Base-by-base conservation (phyloP, 2,888 invertebrate genomes). In the Allolobophora icterica region DNA sequence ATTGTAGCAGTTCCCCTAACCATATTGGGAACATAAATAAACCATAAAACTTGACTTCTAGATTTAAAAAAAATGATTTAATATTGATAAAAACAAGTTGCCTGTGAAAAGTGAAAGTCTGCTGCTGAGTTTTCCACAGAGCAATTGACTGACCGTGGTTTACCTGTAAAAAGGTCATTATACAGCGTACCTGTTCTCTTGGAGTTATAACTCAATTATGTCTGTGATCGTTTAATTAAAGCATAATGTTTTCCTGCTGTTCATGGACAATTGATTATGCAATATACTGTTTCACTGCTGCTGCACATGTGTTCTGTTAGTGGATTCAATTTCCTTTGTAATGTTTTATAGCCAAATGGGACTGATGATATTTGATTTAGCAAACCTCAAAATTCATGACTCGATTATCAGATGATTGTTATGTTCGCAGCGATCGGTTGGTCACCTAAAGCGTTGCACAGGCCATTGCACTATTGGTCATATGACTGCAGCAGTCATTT, bases 211-310 rank as follows among this genome's bases (percentile, higher is more conserved):
- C n/a, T 71, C n/a, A 71, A 71, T 71, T n/a, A 71, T n/a, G 0
- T n/a, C 71, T 71, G 30, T 30, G 71, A 17, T 71, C 71, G 11
- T 71, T 71, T 71, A 71, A 71, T 71, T n/a, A n/a, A 71, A 52
- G 30, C 71, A 71, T 71, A 71, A 71, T 71, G 71, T 30, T n/a
- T 71, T n/a, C 71, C 71, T 71, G 71, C 71, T 71, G 71, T 71
- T 71, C 71, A 8, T 71, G 71, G 71, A 52, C n/a, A 71, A n/a
- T 71, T 71, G n/a, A 71, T 71, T 71, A 17, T 6, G 24, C 5
- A n/a, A 71, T n/a, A 71, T n/a, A n/a, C 71, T 71, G 71, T 71
- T 71, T 71, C 71, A 3, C 52, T 52, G 52, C 52, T 52, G 21
- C 42, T 42, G 42, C 52, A 52, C 71, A n/a, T 71, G 71, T 71